Evolutionary conservation across 2,888 invertebrate species (phyloP).

Genomic region (Caenorhabditis sulstoni): DNA sequence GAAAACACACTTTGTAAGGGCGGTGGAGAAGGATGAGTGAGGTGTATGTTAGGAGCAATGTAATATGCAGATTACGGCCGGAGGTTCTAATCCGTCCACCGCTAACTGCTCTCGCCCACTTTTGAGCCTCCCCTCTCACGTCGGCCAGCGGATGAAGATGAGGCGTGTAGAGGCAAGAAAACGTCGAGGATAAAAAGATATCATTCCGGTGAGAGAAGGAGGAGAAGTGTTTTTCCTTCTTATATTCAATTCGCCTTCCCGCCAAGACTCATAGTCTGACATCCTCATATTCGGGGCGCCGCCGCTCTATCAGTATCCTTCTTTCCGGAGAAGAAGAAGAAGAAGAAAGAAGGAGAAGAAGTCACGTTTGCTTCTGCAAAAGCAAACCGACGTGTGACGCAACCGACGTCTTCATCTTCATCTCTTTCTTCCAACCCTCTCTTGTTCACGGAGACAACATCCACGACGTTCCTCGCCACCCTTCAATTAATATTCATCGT

Average conservation of each 20-base stretch:
- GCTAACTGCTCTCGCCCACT: slow-evolving; percentile 17
- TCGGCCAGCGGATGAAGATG: slow-evolving; percentile 24
- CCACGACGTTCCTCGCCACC: slow-evolving; percentile 1
- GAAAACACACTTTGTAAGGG: slow-evolving; percentile 17
- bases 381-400: slow-evolving; percentile 25
- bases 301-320: slow-evolving; percentile 40
- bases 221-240: slow-evolving; percentile 43
- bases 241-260: slow-evolving; percentile 22
- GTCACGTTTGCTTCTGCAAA: slow-evolving; percentile 37
- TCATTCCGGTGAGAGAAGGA: slow-evolving; percentile 54
- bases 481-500: slow-evolving; percentile 41
- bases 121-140: slow-evolving; percentile 9
- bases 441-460: slow-evolving; percentile 10
- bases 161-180: slow-evolving; percentile 30
- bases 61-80: slow-evolving; percentile 58
- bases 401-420: neutral
- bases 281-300: slow-evolving; percentile 36
- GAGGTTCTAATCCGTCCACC: slow-evolving; percentile 52
- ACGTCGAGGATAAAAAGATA: slow-evolving; percentile 58
- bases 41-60: slow-evolving; percentile 32
- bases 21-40: slow-evolving; percentile 13
- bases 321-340: slow-evolving; percentile 32
- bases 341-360: slow-evolving; percentile 5
- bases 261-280: slow-evolving; percentile 42
- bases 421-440: slow-evolving; percentile 8